phyloP scores from a whole-genome alignment of 1,140 invertebrate species.

The Bradysia coprophila region DNA sequence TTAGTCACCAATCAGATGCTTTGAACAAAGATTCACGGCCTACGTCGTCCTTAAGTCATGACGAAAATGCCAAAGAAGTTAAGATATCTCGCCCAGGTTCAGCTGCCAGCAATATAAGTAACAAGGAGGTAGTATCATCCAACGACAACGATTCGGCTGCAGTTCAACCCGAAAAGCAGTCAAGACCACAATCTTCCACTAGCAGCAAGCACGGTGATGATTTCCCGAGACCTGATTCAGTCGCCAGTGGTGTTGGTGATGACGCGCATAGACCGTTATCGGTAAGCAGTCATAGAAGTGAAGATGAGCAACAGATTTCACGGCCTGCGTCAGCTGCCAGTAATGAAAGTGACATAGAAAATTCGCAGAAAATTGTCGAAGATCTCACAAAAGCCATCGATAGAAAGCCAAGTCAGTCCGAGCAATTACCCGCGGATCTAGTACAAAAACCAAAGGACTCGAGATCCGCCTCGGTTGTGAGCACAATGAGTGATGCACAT shows the following conservation, averaged over 20 bases:
- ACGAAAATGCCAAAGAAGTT: neutral
- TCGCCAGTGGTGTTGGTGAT: conserved; percentile 5
- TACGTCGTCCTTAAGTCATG: conserved; percentile 3
- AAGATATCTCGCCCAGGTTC: conserved; percentile 7
- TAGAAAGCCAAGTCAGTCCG: no score
- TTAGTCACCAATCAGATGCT: no score
- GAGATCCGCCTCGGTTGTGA: no score
- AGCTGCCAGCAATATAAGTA: conserved; percentile 6
- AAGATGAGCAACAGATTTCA: conserved; percentile 1
- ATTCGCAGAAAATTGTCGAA: no score
- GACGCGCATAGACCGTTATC: neutral
- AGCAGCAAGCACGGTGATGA: conserved; percentile 2
- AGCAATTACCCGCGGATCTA: no score
- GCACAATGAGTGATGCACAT: no score
- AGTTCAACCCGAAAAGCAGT: conserved; percentile 1
- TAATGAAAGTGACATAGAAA: conserved; percentile 2
- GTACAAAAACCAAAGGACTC: no score
- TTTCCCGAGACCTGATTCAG: conserved; percentile 8
- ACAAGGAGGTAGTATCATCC: neutral
- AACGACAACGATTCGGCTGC: neutral
- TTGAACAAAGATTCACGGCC: no score
- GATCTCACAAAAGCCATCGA: no score
- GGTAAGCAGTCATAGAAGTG: conserved; percentile 4
- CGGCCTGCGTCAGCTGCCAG: conserved; percentile 1
- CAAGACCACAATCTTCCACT: conserved; percentile 4